Evolutionary conservation across 1,140 invertebrate species (phyloP).

Genomic region (Philopotamus ludificatus): DNA sequence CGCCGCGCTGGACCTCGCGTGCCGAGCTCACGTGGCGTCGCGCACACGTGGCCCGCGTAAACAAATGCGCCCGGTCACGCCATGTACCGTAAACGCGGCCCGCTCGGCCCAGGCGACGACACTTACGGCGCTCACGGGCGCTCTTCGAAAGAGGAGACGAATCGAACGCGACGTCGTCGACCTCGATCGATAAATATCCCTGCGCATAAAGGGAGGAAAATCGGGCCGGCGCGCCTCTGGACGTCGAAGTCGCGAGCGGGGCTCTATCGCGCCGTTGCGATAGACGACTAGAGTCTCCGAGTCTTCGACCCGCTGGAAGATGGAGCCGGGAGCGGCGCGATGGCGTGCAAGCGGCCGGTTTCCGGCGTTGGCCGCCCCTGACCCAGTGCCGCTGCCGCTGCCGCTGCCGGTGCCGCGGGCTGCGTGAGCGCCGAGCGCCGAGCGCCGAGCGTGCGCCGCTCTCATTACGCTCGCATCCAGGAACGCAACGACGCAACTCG

Average conservation of each 20-base stretch:
- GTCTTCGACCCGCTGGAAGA: not conserved
- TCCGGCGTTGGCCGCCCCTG: conserved; percentile 12
- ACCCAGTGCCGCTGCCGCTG: conserved; percentile 17
- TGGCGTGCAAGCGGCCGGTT: not conserved
- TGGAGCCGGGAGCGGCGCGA: not conserved
- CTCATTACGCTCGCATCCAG: not conserved
- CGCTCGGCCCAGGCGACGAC: not conserved
- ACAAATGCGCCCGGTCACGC: conserved; percentile 10
- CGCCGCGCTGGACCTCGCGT: conserved; percentile 18
- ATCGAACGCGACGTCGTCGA: not conserved
- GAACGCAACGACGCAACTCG: not conserved
- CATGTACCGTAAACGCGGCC: not conserved
- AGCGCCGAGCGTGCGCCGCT: not conserved
- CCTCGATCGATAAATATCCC: not conserved
- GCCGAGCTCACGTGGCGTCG: not conserved
- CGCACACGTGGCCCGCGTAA: not conserved
- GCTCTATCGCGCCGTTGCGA: not conserved
- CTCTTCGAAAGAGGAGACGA: not conserved
- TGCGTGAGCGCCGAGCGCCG: too few species aligned
- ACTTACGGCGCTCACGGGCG: not conserved
- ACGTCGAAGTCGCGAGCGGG: not conserved
- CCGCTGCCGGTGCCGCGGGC: conserved; percentile 12
- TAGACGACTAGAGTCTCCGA: too few species aligned
- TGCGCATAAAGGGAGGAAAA: too few species aligned
- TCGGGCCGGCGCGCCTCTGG: conserved; percentile 14